Evolutionary conservation across 2,888 invertebrate species (phyloP), one percentile per base, ranked within the genome.

Genomic region (Seira musarum): DNA sequence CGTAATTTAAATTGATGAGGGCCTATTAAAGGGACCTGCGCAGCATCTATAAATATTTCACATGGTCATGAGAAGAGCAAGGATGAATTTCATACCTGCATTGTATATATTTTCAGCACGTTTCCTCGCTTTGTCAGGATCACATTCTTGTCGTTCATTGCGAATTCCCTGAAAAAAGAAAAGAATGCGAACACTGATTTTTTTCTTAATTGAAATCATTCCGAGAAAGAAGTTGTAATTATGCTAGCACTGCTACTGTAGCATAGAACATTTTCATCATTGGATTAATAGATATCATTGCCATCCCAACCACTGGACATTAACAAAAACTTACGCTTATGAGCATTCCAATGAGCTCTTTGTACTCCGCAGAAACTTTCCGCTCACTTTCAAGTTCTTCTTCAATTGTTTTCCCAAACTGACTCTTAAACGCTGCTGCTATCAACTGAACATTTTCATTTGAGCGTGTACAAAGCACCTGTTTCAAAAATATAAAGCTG

Each of bases 71-170:
- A 25, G 25, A 17, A 3, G n/a, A 19, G 8, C 21, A 10, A 22
- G 13, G 65, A 22, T 15, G 21, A 53, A 61, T 40, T 40, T 53
- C 15, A 53, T 53, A 88, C 91, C 95, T 5, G 94, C 93, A 87
- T 92, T 91, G 89, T 91, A 92, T 72, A 94, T 89, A 86, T 91
- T 91, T 88, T 93, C 92, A 10, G 94, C 95, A 87, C 93, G 92
- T 86, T 93, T 92, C 30, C 92, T 91, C 17, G 95, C 95, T 87
- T 92, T 91, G 30, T 88, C 91, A 0, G 90, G 88, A 89, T 95
- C 93, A 46, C 92, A 91, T 5, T 90, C 89, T 63, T 90, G 90
- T 87, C 92, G 91, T 84, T 92, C 92, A 86, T 83, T 68, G 21
- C 95, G 91, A 22, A 93, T 89, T 40, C 89, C 87, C 87, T 87